Base-by-base conservation (phyloP, 2,888 invertebrate species). In the Pycnomerus fuliginosus region DNA sequence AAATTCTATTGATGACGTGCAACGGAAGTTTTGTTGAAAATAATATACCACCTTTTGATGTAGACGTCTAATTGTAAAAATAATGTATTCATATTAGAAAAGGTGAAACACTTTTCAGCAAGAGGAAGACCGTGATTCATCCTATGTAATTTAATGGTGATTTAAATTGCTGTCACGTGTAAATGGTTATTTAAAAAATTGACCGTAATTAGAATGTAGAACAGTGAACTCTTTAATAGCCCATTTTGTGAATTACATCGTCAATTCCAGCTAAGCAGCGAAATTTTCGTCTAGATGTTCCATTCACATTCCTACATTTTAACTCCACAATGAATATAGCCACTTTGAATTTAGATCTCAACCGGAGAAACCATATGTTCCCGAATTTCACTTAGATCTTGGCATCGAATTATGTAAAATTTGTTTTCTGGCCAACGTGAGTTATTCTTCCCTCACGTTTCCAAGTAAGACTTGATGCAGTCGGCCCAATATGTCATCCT, bases 401-500 rank as follows among this genome's bases (percentile, higher is more conserved):
- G 29, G 36, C 44, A 42, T 44, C 47, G 50, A 49, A 50, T 52
- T 56, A 58, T 53, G 54, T 42, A 52, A 56, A 58, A 42, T 53
- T 55, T 58, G 58, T 58, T 58, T 57, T 52, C 52, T 53, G 48
- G 38, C 39, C 47, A 38, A 50, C 40, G 40, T 43, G 43, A 42
- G 33, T 48, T 48, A 44, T 47, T 37, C 43, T 48, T 51, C 44
- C 37, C 35, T 30, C 50, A 41, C 42, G 50, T 41, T 32, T 33
- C 44, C 37, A 22, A 24, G 44, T 44, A 44, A 32, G 44, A 43
- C 43, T 43, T 32, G 43, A 27, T 37, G 38, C 36, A 36, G 35
- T 36, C 42, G 23, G 43, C 25, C 50, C 58, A 55, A 55, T 58
- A 58, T 58, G 51, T 58, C 56, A 58, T 56, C 40, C 43, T 48